These are phyloP conservation scores for Agelas oroides DNA, from an alignment of 37 sponge, comb jelly and placozoan species.

Conservation along the genomic window DNA sequence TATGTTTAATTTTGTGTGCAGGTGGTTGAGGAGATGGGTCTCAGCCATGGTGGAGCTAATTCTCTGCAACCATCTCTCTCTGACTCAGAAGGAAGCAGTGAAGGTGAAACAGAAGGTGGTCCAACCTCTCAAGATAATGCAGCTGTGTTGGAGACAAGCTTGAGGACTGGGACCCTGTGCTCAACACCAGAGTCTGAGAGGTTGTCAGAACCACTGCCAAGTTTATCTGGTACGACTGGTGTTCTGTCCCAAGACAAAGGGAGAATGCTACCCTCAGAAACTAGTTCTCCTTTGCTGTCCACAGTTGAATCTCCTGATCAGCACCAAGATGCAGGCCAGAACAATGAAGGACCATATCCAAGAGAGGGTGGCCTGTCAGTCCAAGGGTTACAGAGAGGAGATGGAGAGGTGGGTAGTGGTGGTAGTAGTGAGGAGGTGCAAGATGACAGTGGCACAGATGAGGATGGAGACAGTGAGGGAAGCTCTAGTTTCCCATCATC, in stretches of 20 bases:
- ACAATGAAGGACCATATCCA: not conserved
- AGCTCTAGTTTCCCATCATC: not conserved
- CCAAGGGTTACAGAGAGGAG: not conserved
- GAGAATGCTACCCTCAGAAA: too few relatives aligned
- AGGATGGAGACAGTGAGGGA: conserved; percentile 5
- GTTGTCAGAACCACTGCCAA: too few relatives aligned
- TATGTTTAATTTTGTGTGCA: too few relatives aligned
- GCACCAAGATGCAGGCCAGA: not conserved
- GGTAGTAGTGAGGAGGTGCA: conserved; percentile 9
- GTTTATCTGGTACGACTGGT: not conserved
- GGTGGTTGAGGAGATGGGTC: too few relatives aligned
- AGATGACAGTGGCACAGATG: conserved; percentile 1
- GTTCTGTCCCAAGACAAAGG: too few relatives aligned
- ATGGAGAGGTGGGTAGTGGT: not conserved
- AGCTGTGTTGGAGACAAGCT: not conserved
- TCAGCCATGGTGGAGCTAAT: too few relatives aligned
- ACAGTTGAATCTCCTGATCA: too few relatives aligned
- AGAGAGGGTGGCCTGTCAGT: not conserved
- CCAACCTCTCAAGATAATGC: too few relatives aligned
- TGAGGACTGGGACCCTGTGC: not conserved
- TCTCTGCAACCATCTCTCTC: not conserved
- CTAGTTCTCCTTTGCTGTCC: too few relatives aligned
- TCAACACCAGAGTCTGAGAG: too few relatives aligned
- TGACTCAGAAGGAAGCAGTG: not conserved
- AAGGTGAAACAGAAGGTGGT: not conserved